These are phyloP conservation scores for Eupeodes luniger DNA, from an alignment of 2,888 invertebrate genomes.

Conservation along the genomic window DNA sequence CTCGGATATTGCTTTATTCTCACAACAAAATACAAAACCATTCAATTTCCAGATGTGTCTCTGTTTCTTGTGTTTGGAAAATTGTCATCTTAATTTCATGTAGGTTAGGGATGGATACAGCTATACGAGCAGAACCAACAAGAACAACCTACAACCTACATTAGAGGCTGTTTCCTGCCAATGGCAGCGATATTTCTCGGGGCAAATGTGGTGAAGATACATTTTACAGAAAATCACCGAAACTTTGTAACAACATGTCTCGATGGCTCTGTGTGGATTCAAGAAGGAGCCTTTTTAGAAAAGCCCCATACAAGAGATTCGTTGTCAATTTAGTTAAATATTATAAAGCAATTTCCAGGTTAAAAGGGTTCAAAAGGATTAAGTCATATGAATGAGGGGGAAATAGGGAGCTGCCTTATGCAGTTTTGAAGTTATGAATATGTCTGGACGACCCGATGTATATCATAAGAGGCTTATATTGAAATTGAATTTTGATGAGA, in stretches of 20 bases:
- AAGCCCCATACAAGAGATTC: not conserved
- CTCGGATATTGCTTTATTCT: slow-evolving; percentile 21
- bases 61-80: not conserved
- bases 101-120: too few species aligned
- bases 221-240: slow-evolving; percentile 9
- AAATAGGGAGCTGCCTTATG: not conserved
- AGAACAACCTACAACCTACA: not conserved
- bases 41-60: not conserved
- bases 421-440: too few species aligned
- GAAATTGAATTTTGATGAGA: too few species aligned
- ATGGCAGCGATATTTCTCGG: not conserved
- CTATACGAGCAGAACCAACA: too few species aligned
- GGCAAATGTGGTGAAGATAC: slow-evolving; percentile 1
- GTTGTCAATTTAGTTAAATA: not conserved
- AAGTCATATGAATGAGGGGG: not conserved
- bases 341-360: slow-evolving; percentile 10
- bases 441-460: too few species aligned
- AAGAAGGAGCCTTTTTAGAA: not conserved
- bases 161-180: slow-evolving; percentile 18
- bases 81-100: slow-evolving; percentile 4
- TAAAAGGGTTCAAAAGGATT: not conserved
- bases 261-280: not conserved
- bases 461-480: too few species aligned
- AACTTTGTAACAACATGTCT: not conserved
- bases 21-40: not conserved